phyloP scores from a whole-genome alignment of 2,113 vertebrate species.

The Brachyhypopomus gauderio region DNA sequence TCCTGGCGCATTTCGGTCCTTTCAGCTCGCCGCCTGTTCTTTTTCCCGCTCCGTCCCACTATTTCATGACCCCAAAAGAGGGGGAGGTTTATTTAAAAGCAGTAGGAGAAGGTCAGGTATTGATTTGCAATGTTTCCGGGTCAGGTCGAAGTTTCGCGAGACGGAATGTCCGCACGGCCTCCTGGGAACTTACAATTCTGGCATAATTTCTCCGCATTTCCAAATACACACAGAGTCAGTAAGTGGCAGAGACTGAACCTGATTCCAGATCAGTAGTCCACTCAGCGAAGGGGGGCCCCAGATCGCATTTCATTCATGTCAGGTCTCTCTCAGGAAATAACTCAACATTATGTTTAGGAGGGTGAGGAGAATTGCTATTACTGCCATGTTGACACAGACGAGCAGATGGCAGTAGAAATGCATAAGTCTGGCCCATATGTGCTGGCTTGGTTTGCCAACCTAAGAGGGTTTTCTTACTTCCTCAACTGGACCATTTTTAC shows the following conservation, averaged over 20 bases:
- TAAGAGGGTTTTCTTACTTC: neutral
- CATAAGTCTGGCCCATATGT: conserved; percentile 54
- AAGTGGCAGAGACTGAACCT: neutral
- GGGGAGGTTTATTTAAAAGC: no score
- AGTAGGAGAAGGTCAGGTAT: no score
- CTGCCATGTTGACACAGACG: conserved; percentile 62
- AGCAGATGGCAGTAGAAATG: conserved; percentile 71
- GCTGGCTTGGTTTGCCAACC: conserved; percentile 39
- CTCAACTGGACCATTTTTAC: neutral
- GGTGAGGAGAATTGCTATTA: conserved; percentile 61
- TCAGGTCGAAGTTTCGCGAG: no score
- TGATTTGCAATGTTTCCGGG: no score
- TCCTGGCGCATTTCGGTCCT: no score
- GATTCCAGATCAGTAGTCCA: neutral
- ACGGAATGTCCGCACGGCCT: no score
- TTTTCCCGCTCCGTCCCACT: no score
- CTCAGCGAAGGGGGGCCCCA: neutral
- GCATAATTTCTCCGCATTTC: neutral
- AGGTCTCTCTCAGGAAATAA: conserved; percentile 62
- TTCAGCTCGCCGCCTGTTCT: no score
- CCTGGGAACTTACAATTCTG: no score
- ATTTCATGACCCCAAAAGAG: no score
- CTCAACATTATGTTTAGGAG: conserved; percentile 72
- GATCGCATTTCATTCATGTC: conserved; percentile 43
- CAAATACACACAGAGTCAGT: neutral